A percentile compares a stretch with the other conserved stretches of the same genome.
Conservation (phyloP, 2,797 vertebrate genomes). For the Danio kyathit region DNA sequence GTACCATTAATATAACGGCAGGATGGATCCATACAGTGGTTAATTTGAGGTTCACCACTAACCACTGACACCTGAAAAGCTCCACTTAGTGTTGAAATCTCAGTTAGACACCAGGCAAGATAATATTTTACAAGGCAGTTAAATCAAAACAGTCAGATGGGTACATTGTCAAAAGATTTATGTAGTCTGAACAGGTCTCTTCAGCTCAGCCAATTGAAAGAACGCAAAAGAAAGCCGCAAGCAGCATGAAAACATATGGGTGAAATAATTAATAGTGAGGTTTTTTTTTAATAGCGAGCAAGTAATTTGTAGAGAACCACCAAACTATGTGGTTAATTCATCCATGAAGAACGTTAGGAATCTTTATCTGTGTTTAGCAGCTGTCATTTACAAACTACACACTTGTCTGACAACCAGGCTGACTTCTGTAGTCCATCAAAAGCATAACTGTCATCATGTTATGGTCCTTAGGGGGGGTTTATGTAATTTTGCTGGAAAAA, state of each 20-base stretch:
- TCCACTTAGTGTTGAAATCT: slow-evolving; percentile 54
- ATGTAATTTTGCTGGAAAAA: slow-evolving; percentile 44
- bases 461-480: slow-evolving; percentile 8
- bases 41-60: slow-evolving; percentile 59
- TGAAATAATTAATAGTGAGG: slow-evolving; percentile 35
- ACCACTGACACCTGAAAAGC: slow-evolving; percentile 64
- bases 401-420: slow-evolving; percentile 33
- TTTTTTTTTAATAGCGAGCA: slow-evolving; percentile 15
- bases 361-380: slow-evolving; percentile 49
- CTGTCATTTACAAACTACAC: slow-evolving; percentile 42
- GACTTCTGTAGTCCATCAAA: slow-evolving; percentile 38
- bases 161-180: slow-evolving; percentile 54
- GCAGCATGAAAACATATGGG: slow-evolving; percentile 38
- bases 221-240: slow-evolving; percentile 18
- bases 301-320: slow-evolving; percentile 22
- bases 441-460: slow-evolving; percentile 26
- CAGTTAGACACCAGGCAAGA: slow-evolving; percentile 19
- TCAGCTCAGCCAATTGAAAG: slow-evolving; percentile 40
- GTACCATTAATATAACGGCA: not conserved
- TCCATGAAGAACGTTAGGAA: slow-evolving; percentile 22
- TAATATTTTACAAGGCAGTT: slow-evolving; percentile 51
- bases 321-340: slow-evolving; percentile 32
- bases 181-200: slow-evolving; percentile 27
- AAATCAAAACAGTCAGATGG: slow-evolving; percentile 49
- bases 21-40: not conserved